Evolutionary conservation across 2,113 vertebrate species (phyloP), one percentile per base, ranked within the genome.

Genomic region (Rhinopithecus roxellana): DNA sequence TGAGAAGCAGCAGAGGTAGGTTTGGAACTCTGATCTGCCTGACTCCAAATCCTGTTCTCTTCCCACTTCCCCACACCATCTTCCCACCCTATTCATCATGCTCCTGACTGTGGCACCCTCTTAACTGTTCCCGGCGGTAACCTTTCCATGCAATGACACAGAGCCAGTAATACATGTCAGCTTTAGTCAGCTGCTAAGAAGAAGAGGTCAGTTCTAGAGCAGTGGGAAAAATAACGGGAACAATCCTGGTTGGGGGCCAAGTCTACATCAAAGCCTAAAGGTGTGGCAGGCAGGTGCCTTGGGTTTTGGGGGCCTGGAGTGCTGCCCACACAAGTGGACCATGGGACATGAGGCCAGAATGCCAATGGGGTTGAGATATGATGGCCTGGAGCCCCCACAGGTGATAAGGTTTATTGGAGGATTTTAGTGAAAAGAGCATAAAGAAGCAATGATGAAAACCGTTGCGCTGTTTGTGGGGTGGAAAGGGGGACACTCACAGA

Each of bases 351-450:
- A 93, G 69, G 77, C 69, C 27, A 20, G 32, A 25, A 18, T 4
- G 55, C n/a, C 82, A 2, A 2, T 0, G 8, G 59, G 69, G 13
- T n/a, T 61, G 7, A 20, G 1, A 22, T 12, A 18, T 2, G 18
- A 69, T 14, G 83, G 40, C 12, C 8, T 48, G 45, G 25, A 40
- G 17, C 20, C 57, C 40, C 57, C 7, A 4, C 5, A 3, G 43
- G 32, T 13, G 50, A 32, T 18, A 30, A 18, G 14, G 38, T 25
- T 40, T 30, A 10, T 16, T 59, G n/a, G 22, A 14, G 30, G 16
- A 3, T 50, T 40, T 25, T 10, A 3, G 11, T 40, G 40, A 25
- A 38, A 32, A 84, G 13, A 48, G 32, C 1, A 6, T 55, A 38
- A 64, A 7, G 32, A n/a, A 78, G 4, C 27, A 32, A 35, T 10